These are phyloP conservation scores for Enteromius argenteus DNA, from an alignment of 2,797 vertebrate genomes.

Conservation along the genomic window DNA sequence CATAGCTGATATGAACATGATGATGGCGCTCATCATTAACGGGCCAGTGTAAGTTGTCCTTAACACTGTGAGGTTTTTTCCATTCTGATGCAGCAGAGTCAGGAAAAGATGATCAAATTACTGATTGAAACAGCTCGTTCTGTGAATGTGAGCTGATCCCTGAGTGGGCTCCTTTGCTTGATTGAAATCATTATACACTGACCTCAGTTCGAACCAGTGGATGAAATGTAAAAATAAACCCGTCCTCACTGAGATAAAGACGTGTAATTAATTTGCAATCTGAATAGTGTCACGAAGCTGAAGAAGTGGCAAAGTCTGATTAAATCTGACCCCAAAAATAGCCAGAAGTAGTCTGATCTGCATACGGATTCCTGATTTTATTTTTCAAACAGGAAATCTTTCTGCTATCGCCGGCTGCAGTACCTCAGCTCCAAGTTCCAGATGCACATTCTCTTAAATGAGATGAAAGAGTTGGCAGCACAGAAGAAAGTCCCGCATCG, in stretches of 20 bases:
- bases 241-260: not conserved
- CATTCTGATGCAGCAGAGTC: not conserved
- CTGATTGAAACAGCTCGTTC: not conserved
- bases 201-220: slow-evolving; percentile 20
- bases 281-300: not conserved
- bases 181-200: not conserved
- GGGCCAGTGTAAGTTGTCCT: slow-evolving; percentile 90
- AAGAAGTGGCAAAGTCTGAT: not conserved
- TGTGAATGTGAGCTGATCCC: slow-evolving; percentile 11
- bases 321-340: not conserved
- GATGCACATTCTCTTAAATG: slow-evolving; percentile 89
- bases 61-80: not conserved
- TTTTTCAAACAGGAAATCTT: slow-evolving; percentile 81
- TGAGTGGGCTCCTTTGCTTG: not conserved
- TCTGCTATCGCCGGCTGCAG: slow-evolving; percentile 87
- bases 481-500: slow-evolving; percentile 87
- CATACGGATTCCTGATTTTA: not conserved
- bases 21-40: slow-evolving; percentile 97
- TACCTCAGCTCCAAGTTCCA: slow-evolving; percentile 90
- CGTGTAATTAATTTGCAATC: not conserved
- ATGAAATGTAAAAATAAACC: slow-evolving; percentile 5
- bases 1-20: slow-evolving; percentile 94
- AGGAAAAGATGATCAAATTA: slow-evolving; percentile 17
- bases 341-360: not conserved
- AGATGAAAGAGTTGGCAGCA: slow-evolving; percentile 89